phyloP scores from a whole-genome alignment of 2,797 vertebrate genomes.

The Psittacula derbiana region DNA sequence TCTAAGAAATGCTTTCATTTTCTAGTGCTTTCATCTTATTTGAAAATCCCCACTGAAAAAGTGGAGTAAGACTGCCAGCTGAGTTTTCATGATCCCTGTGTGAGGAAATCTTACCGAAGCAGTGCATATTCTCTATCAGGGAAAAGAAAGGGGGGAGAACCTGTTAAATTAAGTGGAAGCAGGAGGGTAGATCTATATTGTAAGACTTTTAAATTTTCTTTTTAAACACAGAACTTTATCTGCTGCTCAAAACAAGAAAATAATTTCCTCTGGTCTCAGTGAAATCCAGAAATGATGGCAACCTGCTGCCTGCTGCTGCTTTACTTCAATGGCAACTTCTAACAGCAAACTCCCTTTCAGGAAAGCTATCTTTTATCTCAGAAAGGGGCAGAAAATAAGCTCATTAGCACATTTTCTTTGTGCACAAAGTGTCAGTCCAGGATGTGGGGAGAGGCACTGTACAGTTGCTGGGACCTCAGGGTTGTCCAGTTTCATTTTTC shows the following conservation, averaged over 20 bases:
- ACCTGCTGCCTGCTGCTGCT: not conserved
- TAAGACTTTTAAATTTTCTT: not conserved
- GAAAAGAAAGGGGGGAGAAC: not conserved
- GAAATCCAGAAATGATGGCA: not conserved
- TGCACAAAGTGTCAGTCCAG: not conserved
- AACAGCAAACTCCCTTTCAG: conserved; percentile 5
- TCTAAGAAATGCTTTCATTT: not conserved
- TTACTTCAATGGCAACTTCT: conserved; percentile 16
- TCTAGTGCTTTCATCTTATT: not conserved
- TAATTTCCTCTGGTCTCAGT: not conserved
- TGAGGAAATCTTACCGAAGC: not conserved
- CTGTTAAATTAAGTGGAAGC: not conserved
- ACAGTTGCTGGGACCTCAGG: not conserved
- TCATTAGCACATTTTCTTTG: conserved; percentile 65
- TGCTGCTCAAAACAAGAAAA: not conserved
- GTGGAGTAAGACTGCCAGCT: not conserved
- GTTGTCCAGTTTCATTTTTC: not conserved
- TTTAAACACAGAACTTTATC: not conserved
- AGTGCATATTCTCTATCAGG: not conserved
- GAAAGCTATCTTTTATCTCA: conserved; percentile 39
- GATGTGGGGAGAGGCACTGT: not conserved
- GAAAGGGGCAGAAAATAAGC: not conserved
- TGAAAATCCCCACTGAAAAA: not conserved
- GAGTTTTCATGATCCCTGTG: not conserved
- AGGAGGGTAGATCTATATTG: not conserved